Percentiles rank a stretch among this genome's conserved stretches.
Conservation (phyloP, 1,140 invertebrate genomes). For the Aphis craccivora region DNA sequence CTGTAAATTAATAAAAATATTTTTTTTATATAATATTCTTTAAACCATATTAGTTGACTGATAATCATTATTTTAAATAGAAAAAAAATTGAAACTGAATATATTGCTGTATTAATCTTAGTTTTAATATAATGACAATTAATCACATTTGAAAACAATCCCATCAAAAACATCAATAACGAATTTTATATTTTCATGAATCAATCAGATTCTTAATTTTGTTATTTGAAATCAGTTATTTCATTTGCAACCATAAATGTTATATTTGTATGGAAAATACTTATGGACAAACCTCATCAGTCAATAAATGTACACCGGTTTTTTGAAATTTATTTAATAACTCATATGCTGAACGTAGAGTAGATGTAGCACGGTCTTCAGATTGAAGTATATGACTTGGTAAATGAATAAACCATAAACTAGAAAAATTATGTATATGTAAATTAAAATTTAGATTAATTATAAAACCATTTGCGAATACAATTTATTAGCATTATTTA, state of each 20-base stretch:
- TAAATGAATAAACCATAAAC: constrained; percentile 97
- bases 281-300: constrained; percentile 80
- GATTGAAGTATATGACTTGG: constrained; percentile 76
- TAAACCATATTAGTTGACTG: no score
- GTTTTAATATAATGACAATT: not conserved
- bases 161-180: not conserved
- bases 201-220: not conserved
- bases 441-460: not conserved
- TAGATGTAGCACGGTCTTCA: constrained; percentile 75
- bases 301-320: constrained; percentile 74
- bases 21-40: no score
- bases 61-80: no score
- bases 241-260: not conserved
- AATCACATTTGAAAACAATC: not conserved
- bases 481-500: no score
- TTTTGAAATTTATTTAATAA: constrained; percentile 86
- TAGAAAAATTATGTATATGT: constrained; percentile 65
- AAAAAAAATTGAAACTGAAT: no score
- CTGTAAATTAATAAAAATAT: no score
- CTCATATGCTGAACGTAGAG: constrained; percentile 85
- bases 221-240: not conserved
- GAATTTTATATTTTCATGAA: not conserved
- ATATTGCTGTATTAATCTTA: no score
- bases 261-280: not conserved
- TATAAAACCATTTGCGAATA: not conserved